Evolutionary conservation across 2,797 vertebrate species (phyloP).

Genomic region (Coreius guichenoti): DNA sequence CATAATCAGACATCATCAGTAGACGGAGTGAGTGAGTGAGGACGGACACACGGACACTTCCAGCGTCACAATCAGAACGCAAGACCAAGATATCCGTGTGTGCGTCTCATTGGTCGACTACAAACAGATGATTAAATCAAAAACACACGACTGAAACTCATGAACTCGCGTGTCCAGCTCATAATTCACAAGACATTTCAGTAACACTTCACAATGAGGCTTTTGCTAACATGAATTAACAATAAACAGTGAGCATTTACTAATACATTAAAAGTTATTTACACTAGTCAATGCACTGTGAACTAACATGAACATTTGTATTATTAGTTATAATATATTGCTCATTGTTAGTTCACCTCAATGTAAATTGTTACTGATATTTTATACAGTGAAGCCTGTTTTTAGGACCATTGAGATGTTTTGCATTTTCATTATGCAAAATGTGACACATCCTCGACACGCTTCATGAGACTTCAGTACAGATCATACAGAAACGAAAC

Average conservation of each 20-base stretch:
- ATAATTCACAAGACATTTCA: no score
- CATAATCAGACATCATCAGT: neutral
- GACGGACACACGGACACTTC: neutral
- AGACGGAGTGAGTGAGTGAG: neutral
- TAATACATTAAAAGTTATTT: neutral
- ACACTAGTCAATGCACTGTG: neutral
- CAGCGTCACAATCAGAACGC: neutral
- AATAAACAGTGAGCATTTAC: neutral
- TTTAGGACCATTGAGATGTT: no score
- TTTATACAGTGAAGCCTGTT: neutral
- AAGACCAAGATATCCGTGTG: neutral
- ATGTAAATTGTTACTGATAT: neutral
- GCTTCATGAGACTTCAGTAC: neutral
- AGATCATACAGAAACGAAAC: neutral
- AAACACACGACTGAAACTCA: neutral
- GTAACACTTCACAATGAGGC: no score
- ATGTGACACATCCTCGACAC: neutral
- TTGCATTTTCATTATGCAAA: no score
- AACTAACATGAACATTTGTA: no score
- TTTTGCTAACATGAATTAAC: neutral
- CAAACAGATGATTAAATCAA: neutral
- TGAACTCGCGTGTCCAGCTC: neutral
- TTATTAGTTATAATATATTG: no score
- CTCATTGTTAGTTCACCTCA: neutral
- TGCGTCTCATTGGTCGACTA: neutral